A percentile compares a stretch with the other conserved stretches of the same genome.
Conservation (phyloP, 2,888 invertebrate genomes). For the Callyntrura guangdongensis region DNA sequence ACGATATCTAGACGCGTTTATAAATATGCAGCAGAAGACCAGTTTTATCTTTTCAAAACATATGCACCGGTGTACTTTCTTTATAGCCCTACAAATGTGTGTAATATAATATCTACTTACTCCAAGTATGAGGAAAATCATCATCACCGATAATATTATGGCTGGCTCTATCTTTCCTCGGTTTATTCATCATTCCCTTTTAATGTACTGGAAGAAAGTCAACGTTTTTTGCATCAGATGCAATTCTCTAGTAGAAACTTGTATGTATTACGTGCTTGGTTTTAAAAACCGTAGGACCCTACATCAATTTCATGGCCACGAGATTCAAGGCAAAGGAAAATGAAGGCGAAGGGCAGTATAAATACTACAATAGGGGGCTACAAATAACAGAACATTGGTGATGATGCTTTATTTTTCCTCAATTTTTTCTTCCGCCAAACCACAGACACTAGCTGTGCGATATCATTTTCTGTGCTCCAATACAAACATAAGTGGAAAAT, state of each 20-base stretch:
- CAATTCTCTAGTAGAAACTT: neutral
- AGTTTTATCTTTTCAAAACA: neutral
- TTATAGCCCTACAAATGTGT: neutral
- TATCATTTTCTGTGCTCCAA: neutral
- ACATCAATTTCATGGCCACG: slow-evolving; percentile 76
- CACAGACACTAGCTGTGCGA: too few relatives aligned
- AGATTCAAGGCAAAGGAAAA: slow-evolving; percentile 36
- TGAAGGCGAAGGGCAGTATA: slow-evolving; percentile 65
- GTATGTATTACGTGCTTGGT: neutral
- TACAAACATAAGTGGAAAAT: neutral
- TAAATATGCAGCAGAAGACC: neutral
- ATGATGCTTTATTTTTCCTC: neutral
- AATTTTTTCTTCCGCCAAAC: neutral
- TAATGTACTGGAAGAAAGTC: slow-evolving; percentile 78
- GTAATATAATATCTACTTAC: too few relatives aligned
- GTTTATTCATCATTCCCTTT: slow-evolving; percentile 69
- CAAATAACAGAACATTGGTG: neutral
- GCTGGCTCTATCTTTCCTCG: slow-evolving; percentile 40
- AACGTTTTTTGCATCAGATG: slow-evolving; percentile 43
- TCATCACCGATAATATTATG: slow-evolving; percentile 12
- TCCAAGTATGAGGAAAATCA: too few relatives aligned
- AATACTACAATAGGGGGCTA: neutral
- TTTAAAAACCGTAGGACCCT: neutral
- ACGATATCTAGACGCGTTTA: slow-evolving; percentile 19
- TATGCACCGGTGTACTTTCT: neutral